Base-by-base conservation (phyloP, 2,797 vertebrate genomes). In the Sternarchorhynchus goeldii region DNA sequence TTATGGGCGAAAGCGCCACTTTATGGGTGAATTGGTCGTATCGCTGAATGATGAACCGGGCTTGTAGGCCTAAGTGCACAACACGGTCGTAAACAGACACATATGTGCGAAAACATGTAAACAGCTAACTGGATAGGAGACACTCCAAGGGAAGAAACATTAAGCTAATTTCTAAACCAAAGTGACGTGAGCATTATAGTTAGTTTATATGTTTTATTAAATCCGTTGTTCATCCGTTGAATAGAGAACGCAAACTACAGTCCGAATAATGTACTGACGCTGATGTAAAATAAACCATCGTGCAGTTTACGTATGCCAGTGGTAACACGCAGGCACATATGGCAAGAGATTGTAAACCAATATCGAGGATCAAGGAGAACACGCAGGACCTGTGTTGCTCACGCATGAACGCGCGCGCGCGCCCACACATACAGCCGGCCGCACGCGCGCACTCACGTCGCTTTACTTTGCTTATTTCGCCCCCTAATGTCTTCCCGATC, bases 1-100 rank as follows among this genome's bases (percentile, higher is more conserved):
- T 94, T 94, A 94, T 93, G 92, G 94, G 91, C 91, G 92, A 93
- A 93, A 92, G 90, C 91, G 85, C 91, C 92, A 92, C 92, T 95
- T 94, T 93, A 92, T 91, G 91, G 91, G 89, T 93, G 93, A 91
- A 92, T 91, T 93, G 90, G 91, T 93, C 87, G 90, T 86, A 89
- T 92, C 87, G 89, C 90, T 89, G 87, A 88, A 90, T 91, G 90
- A 93, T 92, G 90, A 91, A 92, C 88, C 89, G 85, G 76, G 79
- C 81, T 86, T 91, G 89, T 92, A 58, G 69, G 68, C 58, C 78
- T 71, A 91, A 91, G 91, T 90, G 91, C 88, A 90, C 87, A 89
- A 79, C 91, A 90, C 82, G 77, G 77, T 88, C 80, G 86, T 86
- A 88, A 89, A 90, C 88, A 91, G 82, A 89, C 88, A 79, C 84